Base-by-base conservation (phyloP, 2,797 vertebrate species). In the Euphonia xanthogaster region DNA sequence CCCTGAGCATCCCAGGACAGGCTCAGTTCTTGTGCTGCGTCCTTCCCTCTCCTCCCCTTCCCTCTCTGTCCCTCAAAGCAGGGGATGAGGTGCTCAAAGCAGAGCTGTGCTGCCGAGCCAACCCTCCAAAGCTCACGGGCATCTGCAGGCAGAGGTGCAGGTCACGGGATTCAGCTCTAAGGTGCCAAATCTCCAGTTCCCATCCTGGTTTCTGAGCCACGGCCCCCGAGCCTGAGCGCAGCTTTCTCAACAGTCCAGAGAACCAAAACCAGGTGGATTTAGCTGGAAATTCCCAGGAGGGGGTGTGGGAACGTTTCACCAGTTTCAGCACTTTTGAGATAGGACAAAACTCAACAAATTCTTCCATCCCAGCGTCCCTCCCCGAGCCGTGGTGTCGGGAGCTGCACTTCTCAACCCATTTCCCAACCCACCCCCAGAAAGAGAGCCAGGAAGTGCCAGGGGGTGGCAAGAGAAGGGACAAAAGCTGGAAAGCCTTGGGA, bases 361-460 rank as follows among this genome's bases (percentile, higher is more conserved):
- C 93, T 55, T 33, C 54, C n/a, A 76, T 63, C 63, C 24, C 61
- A 62, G 42, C 47, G 3, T 79, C 68, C 65, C 58, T 70, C 51
- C 60, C 81, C n/a, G 16, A 18, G 50, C 47, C 1, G 0, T 3
- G 51, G 24, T 7, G 63, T 5, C 7, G 0, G 1, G 27, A 42
- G 30, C 47, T 18, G 73, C 73, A 1, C 7, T 6, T 37, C 44
- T 44, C 53, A 10, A 6, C 57, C 37, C 5, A 30, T 35, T 79
- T 65, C 35, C 68, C 74, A 84, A 84, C 13, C 30, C 44, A 3
- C 14, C 14, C 47, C 5, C 45, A 37, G 54, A 18, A 11, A 61
- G 50, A 57, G 54, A 27, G 58, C 9, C 20, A 47, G 28, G 31
- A n/a, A 37, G 14, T 5, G 7, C 54, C 40, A 19, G 24, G 45